Base-by-base conservation (phyloP, 2,888 invertebrate genomes). In the Lepidocyrtinus sp. region DNA sequence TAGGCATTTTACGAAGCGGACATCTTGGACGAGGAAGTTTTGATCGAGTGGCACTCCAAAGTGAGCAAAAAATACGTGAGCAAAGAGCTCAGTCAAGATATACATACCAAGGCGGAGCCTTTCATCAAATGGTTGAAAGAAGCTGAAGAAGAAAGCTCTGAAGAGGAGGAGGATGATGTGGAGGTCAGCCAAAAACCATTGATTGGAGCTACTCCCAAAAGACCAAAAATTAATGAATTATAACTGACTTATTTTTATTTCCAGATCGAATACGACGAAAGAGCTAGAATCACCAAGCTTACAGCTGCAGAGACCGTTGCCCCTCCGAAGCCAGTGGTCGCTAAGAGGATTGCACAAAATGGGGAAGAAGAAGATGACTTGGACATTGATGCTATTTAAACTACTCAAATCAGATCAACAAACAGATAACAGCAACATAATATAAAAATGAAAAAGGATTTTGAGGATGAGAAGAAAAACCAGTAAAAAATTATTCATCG, bases 101-200 rank as follows among this genome's bases (percentile, higher is more conserved):
- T 99, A 88, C 95, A 96, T 87, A 93, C 94, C 84, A 94, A 95
- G 88, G 98, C 97, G 71, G 93, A 94, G 88, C 97, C 97, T 77
- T 97, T 99, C 90, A 92, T 99, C 82, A 96, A 94, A 88, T 99
- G 99, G 99, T 92, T 99, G 87, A 93, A 95, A 89, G 97, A 99
- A 89, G 99, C 99, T 80, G 98, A 98, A 88, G 98, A 96, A 88
- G 94, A 94, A 84, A 94, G 94, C 24, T 94, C 93, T n/a, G 92
- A 92, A 55, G 93, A 92, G 25, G 93, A 93, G 75, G 93, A 93
- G 78, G 94, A 94, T 84, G 92, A 92, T 88, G 90, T 93, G 72
- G 92, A 93, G 91, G 93, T 92, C 85, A 87, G 78, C 62, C 61
- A 63, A 15, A 63, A 25, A 12, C 27, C n/a, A 61, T 50, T 5